A percentile compares a stretch with the other conserved stretches of the same genome.
Conservation (phyloP, 2,888 invertebrate genomes). For the Tenthredo livida region DNA sequence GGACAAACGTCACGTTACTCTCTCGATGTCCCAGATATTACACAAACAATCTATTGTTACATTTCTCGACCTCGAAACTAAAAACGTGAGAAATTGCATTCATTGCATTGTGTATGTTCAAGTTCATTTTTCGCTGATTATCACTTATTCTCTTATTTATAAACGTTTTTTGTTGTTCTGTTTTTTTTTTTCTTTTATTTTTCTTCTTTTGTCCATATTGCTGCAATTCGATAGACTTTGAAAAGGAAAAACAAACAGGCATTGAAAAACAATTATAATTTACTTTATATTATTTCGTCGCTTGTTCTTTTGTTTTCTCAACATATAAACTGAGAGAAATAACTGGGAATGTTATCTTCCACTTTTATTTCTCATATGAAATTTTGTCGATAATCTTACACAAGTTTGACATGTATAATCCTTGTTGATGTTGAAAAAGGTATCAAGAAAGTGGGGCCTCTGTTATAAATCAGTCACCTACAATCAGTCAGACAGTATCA, state of each 20-base stretch:
- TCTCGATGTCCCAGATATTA: constrained; percentile 14
- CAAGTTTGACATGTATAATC: neutral
- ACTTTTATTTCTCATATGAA: neutral
- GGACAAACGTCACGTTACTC: neutral
- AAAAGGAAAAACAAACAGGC: neutral
- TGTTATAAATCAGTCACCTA: neutral
- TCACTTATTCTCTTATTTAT: neutral
- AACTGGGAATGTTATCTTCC: neutral
- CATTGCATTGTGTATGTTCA: neutral
- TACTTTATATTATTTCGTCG: neutral
- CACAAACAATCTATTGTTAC: constrained; percentile 15
- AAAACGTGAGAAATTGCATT: too few relatives aligned
- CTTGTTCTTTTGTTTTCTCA: neutral
- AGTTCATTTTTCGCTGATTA: neutral
- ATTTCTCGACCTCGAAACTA: neutral
- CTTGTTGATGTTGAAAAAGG: neutral
- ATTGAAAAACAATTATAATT: neutral
- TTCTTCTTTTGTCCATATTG: neutral
- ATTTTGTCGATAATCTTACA: neutral
- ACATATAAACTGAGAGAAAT: neutral
- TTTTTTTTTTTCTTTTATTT: neutral
- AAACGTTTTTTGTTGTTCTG: neutral
- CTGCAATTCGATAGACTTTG: neutral
- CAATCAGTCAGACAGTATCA: constrained; percentile 31
- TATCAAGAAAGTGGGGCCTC: neutral